phyloP scores from a whole-genome alignment of 2,797 vertebrate species.

The Podarcis siculus region DNA sequence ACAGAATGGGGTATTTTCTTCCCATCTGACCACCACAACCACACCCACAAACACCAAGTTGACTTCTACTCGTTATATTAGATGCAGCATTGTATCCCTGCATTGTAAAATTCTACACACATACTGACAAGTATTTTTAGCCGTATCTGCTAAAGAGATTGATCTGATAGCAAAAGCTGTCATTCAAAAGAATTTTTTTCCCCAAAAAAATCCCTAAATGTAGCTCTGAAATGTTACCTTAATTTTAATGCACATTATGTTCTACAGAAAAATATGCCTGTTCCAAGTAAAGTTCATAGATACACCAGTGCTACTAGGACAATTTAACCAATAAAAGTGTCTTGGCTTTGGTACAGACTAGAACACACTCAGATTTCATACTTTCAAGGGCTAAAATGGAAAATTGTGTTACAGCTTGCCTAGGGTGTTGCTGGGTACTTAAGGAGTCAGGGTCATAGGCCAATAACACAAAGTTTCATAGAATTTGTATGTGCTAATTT shows the following conservation, averaged over 20 bases:
- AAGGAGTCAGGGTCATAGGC: too few relatives aligned
- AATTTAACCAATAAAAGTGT: neutral
- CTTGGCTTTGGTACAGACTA: neutral
- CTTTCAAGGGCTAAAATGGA: neutral
- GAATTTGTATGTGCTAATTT: too few relatives aligned
- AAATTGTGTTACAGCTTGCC: neutral
- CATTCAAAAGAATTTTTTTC: too few relatives aligned
- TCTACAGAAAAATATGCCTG: conserved; percentile 11
- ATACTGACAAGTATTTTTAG: conserved; percentile 47
- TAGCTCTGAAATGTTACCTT: conserved; percentile 43
- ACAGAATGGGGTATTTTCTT: too few relatives aligned
- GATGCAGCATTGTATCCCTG: conserved; percentile 23
- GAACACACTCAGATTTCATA: neutral
- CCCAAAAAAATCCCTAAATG: conserved; percentile 47
- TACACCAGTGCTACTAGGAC: rapidly evolving
- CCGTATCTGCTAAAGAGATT: conserved; percentile 21
- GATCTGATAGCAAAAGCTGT: conserved; percentile 38
- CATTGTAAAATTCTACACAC: conserved; percentile 28
- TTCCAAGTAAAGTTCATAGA: conserved; percentile 19
- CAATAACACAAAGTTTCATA: too few relatives aligned
- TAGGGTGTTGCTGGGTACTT: neutral
- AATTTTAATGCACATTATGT: conserved; percentile 42
- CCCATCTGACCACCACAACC: conserved; percentile 42
- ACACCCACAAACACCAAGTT: conserved; percentile 1
- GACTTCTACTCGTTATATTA: conserved; percentile 12